phyloP scores from a whole-genome alignment of 2,113 vertebrate genomes.

The Gambusia holbrooki region DNA sequence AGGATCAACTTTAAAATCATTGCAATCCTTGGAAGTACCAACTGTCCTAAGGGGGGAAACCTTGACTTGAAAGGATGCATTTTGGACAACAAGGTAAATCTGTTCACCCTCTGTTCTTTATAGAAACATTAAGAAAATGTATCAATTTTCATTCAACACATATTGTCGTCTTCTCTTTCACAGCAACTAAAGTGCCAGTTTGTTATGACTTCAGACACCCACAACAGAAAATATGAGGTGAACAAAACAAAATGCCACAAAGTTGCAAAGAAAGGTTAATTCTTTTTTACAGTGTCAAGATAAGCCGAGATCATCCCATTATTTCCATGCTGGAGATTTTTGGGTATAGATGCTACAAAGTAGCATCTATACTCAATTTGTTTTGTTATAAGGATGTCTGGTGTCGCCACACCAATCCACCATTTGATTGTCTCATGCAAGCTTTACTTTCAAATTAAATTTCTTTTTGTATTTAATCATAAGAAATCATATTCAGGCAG shows the following conservation, averaged over 20 bases:
- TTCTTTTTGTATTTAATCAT: no score
- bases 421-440: no score
- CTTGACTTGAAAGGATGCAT: slow-evolving; percentile 54
- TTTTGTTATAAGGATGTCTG: no score
- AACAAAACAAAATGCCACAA: slow-evolving; percentile 27
- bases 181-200: slow-evolving; percentile 71
- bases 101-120: not conserved
- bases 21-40: slow-evolving; percentile 62
- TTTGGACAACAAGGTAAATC: slow-evolving; percentile 52
- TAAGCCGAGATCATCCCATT: no score
- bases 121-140: not conserved
- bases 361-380: no score
- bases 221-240: slow-evolving; percentile 26
- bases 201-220: slow-evolving; percentile 47
- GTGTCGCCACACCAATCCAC: no score
- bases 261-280: not conserved
- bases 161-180: slow-evolving; percentile 13
- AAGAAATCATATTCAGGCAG: no score
- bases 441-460: no score
- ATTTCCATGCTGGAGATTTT: no score
- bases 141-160: not conserved
- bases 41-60: slow-evolving; percentile 62
- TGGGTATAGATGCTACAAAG: no score
- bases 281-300: not conserved
- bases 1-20: slow-evolving; percentile 60